Evolutionary conservation across 2,888 invertebrate species (phyloP).

Genomic region (Eutolmus rufibarbis): DNA sequence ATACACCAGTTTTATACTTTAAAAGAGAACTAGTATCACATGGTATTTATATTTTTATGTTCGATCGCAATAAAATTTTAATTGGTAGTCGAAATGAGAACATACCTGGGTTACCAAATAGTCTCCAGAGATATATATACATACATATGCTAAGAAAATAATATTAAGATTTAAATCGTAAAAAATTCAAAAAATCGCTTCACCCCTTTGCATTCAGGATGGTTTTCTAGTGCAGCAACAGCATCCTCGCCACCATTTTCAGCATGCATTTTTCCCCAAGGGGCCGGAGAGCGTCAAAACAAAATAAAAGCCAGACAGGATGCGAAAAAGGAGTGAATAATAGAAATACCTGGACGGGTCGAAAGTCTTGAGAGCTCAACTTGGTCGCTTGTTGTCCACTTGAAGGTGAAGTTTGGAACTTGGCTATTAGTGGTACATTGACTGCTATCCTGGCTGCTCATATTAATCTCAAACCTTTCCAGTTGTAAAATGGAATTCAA

Average conservation of each 20-base stretch:
- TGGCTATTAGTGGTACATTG: constrained; percentile 23
- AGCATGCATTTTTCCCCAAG: background rate
- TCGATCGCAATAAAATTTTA: no score
- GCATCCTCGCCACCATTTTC: background rate
- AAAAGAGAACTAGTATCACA: no score
- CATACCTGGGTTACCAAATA: no score
- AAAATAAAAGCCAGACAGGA: background rate
- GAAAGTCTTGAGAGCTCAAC: background rate
- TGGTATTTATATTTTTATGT: no score
- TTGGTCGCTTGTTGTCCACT: constrained; percentile 1
- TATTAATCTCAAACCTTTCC: constrained; percentile 29
- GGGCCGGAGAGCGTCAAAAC: background rate
- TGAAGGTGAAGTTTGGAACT: constrained; percentile 19
- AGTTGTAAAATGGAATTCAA: constrained; percentile 34
- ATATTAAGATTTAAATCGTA: no score
- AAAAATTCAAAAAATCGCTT: no score
- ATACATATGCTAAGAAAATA: no score
- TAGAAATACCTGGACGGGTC: background rate
- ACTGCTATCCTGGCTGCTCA: constrained; percentile 3
- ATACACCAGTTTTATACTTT: no score
- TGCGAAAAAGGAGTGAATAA: constrained; percentile 7
- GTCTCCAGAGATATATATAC: no score
- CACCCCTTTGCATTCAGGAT: no score
- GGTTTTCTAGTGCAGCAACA: no score
- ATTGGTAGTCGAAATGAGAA: no score